Percentiles rank a stretch among this genome's conserved stretches.
Conservation (phyloP, 1,140 invertebrate genomes). For the Caenorhabditis inopinata region DNA sequence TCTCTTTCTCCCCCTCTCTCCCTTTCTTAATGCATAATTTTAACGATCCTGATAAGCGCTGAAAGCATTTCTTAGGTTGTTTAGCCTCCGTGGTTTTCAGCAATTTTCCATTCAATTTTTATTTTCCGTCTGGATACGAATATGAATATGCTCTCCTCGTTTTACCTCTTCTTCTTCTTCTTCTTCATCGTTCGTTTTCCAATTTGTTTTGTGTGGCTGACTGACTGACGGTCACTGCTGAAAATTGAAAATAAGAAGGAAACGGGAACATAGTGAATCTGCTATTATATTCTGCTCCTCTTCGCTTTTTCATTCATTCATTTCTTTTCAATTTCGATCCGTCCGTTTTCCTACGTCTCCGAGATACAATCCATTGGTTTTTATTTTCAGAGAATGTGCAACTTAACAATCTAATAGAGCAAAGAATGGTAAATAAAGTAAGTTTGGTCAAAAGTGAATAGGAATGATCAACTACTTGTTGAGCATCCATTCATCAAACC, state of each 20-base stretch:
- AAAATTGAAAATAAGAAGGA: not conserved
- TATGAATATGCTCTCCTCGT: not conserved
- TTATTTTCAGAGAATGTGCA: not conserved
- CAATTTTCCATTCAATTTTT: not conserved
- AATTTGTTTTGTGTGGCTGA: not conserved
- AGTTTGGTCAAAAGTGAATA: not conserved
- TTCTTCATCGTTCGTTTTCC: not conserved
- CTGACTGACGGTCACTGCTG: not conserved
- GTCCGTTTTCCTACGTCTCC: not conserved
- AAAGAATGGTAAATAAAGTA: slow-evolving; percentile 25
- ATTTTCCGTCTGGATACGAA: not conserved
- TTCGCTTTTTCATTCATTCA: not conserved
- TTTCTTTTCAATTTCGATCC: not conserved
- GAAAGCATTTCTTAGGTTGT: too few species aligned
- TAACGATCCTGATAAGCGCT: too few species aligned
- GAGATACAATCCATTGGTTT: not conserved
- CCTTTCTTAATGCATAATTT: too few species aligned
- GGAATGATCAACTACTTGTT: not conserved
- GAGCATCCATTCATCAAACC: too few species aligned
- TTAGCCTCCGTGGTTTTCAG: not conserved
- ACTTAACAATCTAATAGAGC: slow-evolving; percentile 8
- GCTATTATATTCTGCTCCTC: slow-evolving; percentile 21
- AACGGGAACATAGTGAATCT: not conserved
- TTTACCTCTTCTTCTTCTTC: not conserved
- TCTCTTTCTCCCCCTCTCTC: not conserved